phyloP scores from a whole-genome alignment of 1,140 invertebrate species.

The Zaprionus inermis region DNA sequence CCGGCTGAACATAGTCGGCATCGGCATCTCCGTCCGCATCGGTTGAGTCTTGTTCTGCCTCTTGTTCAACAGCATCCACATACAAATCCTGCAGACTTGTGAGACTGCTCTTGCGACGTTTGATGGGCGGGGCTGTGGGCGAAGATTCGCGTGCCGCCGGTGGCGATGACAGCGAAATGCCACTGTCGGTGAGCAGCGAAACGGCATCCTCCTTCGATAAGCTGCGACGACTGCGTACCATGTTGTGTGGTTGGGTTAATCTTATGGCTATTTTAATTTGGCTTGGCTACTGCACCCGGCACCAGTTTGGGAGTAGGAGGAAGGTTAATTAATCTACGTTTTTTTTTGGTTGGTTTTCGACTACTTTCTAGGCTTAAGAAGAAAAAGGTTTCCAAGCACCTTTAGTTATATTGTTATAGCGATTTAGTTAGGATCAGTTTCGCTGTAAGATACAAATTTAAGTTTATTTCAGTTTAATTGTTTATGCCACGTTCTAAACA shows the following conservation, averaged over 20 bases:
- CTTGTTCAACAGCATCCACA: conserved; percentile 14
- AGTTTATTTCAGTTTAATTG: conserved; percentile 58
- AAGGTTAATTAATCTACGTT: conserved; percentile 56
- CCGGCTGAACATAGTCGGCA: conserved; percentile 61
- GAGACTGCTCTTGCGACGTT: conserved; percentile 66
- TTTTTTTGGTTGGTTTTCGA: conserved; percentile 34
- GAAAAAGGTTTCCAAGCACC: conserved; percentile 58
- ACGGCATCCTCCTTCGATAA: conserved; percentile 77
- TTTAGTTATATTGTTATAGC: conserved; percentile 46
- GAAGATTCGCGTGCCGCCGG: conserved; percentile 61
- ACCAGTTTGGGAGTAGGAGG: conserved; percentile 40
- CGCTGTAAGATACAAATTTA: conserved; percentile 70
- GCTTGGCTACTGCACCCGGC: conserved; percentile 53
- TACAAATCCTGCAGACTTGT: conserved; percentile 52
- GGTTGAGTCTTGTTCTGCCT: conserved; percentile 19
- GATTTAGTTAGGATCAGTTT: conserved; percentile 55
- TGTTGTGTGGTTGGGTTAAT: conserved; percentile 41
- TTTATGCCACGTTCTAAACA: conserved; percentile 59
- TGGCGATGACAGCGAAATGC: conserved; percentile 79
- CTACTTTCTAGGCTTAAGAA: conserved; percentile 30
- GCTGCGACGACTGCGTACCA: conserved; percentile 79
- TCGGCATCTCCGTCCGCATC: conserved; percentile 45
- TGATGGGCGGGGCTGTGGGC: conserved; percentile 26
- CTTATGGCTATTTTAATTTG: conserved; percentile 29
- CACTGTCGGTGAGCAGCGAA: conserved; percentile 72